Evolutionary conservation across 2,797 vertebrate species (phyloP), one percentile per base, ranked within the genome.

Genomic region (Crypturellus tataupa): DNA sequence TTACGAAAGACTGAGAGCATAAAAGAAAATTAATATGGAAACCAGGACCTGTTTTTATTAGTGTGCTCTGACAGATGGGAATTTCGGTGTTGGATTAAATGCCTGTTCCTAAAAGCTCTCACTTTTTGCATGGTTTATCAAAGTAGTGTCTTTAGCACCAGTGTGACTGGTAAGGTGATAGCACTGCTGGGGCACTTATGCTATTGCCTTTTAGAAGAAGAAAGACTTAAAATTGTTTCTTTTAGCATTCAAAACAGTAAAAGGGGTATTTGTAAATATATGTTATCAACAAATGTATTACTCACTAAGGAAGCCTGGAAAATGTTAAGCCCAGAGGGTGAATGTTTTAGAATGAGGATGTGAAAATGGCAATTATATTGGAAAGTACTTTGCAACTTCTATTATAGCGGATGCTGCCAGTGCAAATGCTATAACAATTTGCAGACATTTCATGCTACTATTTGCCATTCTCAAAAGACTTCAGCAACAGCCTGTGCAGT

Each of bases 321-420:
- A 96, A 94, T 81, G 46, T 91, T 85, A 95, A 68, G 63, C 80
- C 67, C 42, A 59, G 67, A 59, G 53, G 55, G n/a, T 67, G 70
- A 79, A 76, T 85, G 75, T 72, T 94, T 83, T 59, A 47, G 91
- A 91, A 80, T 47, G 47, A 83, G 27, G 25, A 46, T 85, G 14
- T 55, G 31, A 68, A 84, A 91, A 67, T 25, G 7, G 20, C 37
- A 93, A 58, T 37, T 78, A 42, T 33, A 80, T 87, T 87, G 70
- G 49, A 87, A 93, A 80, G 29, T 59, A 65, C 33, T 88, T 95
- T 81, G 39, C 9, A 87, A 23, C 31, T 27, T 62, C 59, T 80
- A n/a, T 85, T 92, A 47, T 11, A 63, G n/a, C 35, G 85, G 62
- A 83, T 65, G 80, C 65, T 89, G 29, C 46, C 46, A 31, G 16